phyloP scores from a whole-genome alignment of 2,113 vertebrate genomes.

The Pagrus major region DNA sequence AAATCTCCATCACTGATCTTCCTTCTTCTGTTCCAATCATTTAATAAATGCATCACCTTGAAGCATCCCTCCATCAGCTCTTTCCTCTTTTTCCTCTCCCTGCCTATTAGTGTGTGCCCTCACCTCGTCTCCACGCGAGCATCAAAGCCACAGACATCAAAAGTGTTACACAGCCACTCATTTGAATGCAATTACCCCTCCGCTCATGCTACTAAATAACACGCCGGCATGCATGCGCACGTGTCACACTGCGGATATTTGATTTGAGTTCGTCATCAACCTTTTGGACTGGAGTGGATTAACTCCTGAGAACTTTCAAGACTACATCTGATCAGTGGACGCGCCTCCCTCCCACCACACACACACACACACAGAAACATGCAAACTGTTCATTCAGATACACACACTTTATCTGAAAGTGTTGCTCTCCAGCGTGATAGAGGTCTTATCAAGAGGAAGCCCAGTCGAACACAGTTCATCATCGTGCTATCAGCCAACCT shows the following conservation, averaged over 20 bases:
- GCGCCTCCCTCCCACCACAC: not conserved
- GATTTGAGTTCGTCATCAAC: not conserved
- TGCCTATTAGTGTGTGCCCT: slow-evolving; percentile 42
- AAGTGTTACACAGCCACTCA: slow-evolving; percentile 45
- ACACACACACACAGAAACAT: not conserved
- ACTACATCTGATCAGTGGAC: not conserved
- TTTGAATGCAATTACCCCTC: slow-evolving; percentile 47
- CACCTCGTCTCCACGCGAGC: slow-evolving; percentile 24
- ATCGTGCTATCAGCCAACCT: not conserved
- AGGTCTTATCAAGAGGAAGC: not conserved
- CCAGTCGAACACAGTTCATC: not conserved
- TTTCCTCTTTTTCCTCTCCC: not conserved
- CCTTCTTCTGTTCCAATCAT: slow-evolving; percentile 7
- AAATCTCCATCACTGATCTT: slow-evolving; percentile 43
- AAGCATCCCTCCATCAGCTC: slow-evolving; percentile 23
- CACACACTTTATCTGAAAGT: not conserved
- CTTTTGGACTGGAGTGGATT: not conserved
- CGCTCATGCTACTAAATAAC: slow-evolving; percentile 23
- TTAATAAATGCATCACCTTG: slow-evolving; percentile 39
- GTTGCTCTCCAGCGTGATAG: not conserved
- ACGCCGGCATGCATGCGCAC: not conserved
- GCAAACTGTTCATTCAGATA: not conserved
- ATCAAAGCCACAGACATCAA: slow-evolving; percentile 71
- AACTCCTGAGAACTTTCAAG: not conserved
- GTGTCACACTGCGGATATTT: not conserved